Evolutionary conservation across 2,113 vertebrate genomes (phyloP), one percentile per base, ranked within the genome.

Genomic region (Microtus oregoni): DNA sequence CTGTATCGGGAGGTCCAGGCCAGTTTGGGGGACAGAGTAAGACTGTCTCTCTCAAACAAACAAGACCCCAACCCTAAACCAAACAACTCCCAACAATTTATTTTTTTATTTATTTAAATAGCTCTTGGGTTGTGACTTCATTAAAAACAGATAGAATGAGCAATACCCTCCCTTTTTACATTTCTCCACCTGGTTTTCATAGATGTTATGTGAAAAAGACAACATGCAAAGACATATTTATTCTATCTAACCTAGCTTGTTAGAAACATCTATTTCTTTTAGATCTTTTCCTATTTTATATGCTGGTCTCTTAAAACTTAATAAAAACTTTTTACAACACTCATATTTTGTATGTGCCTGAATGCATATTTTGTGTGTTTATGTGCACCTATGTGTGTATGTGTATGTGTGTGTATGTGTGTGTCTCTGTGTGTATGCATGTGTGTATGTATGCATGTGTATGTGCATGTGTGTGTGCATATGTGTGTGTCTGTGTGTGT

Each of bases 41-140:
- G 63, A 17, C 63, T 47, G 10, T 86, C 14, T 85, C 26, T 85
- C 58, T 41, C 63, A 86, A 70, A 50, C 41, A 86, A 70, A 50
- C 41, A 52, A n/a, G 26, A 83, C 20, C 26, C 82, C 50, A n/a
- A 11, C 47, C 50, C 17, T 28, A 83, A 44, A 44, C 58, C 58
- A 65, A 85, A 65, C 61, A 44, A 10, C 38, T 68, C 30, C 28
- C 20, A 77, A 63, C 30, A 92, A 19, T 12, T 52, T 52, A 52
- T 52, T 13, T 55, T 22, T 93, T 87, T 91, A 47, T 79, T 89
- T 75, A 88, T 78, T 92, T 95, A 92, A 92, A 65, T 87, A n/a
- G 9, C 79, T 96, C 75, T 86, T 78, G 76, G 94, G 38, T 32
- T 72, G 5, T 20, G 86, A 9, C 15, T 86, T 26, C 52, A n/a